These are phyloP conservation scores for Meteorus sp. DNA, from an alignment of 1,140 invertebrate genomes.

Conservation along the genomic window DNA sequence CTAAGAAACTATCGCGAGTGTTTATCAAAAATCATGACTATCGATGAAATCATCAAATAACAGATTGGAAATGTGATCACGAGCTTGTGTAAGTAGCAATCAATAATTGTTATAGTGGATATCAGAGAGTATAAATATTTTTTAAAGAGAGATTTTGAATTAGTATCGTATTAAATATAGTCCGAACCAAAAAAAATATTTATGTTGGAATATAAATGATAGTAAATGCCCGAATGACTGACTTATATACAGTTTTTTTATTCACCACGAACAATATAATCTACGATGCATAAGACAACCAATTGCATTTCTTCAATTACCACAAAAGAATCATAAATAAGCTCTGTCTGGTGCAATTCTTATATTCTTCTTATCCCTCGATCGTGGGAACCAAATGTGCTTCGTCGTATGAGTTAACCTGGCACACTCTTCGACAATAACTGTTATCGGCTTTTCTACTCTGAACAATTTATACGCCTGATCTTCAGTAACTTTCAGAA, in stretches of 20 bases:
- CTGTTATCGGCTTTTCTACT: slow-evolving; percentile 61
- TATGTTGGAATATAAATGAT: no score
- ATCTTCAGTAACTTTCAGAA: slow-evolving; percentile 68
- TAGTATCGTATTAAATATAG: no score
- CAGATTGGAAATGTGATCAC: no score
- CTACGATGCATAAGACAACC: background rate
- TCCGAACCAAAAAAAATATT: background rate
- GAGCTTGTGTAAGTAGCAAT: no score
- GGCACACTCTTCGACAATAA: slow-evolving; percentile 70
- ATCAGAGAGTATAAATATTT: no score
- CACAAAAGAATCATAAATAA: slow-evolving; percentile 79
- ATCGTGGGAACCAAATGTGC: slow-evolving; percentile 77
- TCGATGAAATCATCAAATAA: no score
- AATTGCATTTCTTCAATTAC: slow-evolving; percentile 14
- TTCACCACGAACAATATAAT: background rate
- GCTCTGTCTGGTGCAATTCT: slow-evolving; percentile 70
- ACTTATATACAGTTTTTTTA: background rate
- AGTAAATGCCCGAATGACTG: no score
- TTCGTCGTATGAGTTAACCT: slow-evolving; percentile 77
- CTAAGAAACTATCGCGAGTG: no score
- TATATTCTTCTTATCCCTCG: slow-evolving; percentile 68
- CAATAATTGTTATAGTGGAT: no score
- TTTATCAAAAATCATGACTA: no score
- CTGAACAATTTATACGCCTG: slow-evolving; percentile 67
- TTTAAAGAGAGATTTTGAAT: no score